Conservation (phyloP, 2,113 vertebrate genomes). For the Periophthalmodon schlosseri region DNA sequence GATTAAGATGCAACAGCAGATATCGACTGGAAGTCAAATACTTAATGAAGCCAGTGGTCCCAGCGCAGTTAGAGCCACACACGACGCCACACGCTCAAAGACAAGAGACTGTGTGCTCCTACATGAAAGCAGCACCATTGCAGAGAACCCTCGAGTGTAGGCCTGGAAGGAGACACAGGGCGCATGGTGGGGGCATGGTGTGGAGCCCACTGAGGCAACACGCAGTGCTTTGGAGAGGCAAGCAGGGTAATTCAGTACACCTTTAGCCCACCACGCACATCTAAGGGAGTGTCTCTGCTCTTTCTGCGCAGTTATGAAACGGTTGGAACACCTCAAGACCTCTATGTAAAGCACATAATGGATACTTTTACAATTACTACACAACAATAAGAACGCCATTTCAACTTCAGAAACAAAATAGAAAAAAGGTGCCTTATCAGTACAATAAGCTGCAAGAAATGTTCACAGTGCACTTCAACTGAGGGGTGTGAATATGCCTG, state of each 20-base stretch:
- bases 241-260: background rate
- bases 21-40: constrained; percentile 75
- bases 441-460: background rate
- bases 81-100: constrained; percentile 62
- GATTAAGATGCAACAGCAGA: constrained; percentile 69
- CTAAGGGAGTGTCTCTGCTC: background rate
- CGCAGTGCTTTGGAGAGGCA: constrained; percentile 26
- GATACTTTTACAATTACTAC: too few species aligned
- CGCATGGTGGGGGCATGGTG: constrained; percentile 16
- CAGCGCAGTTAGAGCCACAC: constrained; percentile 53
- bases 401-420: too few species aligned
- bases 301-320: background rate
- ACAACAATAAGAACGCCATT: too few species aligned
- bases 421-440: background rate
- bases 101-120: constrained; percentile 33
- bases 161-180: constrained; percentile 8
- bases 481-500: too few species aligned
- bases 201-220: constrained; percentile 38
- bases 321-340: background rate
- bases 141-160: constrained; percentile 15
- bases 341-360: background rate
- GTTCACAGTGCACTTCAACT: background rate
- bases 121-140: constrained; percentile 49
- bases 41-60: constrained; percentile 73
- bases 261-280: background rate